phyloP scores from a whole-genome alignment of 2,113 vertebrate species.

The Grammomys surdaster region DNA sequence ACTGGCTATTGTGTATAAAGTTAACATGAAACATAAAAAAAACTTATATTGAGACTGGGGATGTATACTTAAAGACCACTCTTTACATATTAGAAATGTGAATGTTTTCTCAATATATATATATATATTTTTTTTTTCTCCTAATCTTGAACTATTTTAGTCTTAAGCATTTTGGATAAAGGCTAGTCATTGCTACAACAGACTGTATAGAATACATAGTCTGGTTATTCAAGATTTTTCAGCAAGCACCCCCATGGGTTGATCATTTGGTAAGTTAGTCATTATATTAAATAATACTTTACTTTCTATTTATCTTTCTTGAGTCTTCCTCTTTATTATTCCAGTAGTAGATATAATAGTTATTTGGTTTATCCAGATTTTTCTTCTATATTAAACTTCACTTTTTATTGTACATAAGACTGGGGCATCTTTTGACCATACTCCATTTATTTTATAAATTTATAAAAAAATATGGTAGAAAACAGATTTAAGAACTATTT shows the following conservation, averaged over 20 bases:
- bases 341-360: not conserved
- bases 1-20: not conserved
- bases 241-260: not conserved
- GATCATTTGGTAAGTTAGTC: not conserved
- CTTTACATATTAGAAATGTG: too few relatives aligned
- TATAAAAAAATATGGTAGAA: not conserved
- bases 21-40: not conserved
- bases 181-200: not conserved
- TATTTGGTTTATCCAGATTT: not conserved
- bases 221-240: not conserved
- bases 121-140: too few relatives aligned
- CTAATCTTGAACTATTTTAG: not conserved
- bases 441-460: not conserved
- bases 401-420: not conserved
- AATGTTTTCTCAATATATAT: too few relatives aligned
- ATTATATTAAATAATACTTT: not conserved
- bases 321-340: not conserved
- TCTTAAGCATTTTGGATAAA: not conserved
- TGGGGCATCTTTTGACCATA: not conserved
- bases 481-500: constrained; percentile 35
- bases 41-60: not conserved
- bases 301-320: not conserved
- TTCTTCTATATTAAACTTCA: not conserved
- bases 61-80: too few relatives aligned
- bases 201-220: fast-evolving